Percentiles rank a stretch among this genome's conserved stretches.
Evolutionary conservation across 53 echinoderm and acorn worm species (phyloP).

Genomic region (Mesocentrotus franciscanus): DNA sequence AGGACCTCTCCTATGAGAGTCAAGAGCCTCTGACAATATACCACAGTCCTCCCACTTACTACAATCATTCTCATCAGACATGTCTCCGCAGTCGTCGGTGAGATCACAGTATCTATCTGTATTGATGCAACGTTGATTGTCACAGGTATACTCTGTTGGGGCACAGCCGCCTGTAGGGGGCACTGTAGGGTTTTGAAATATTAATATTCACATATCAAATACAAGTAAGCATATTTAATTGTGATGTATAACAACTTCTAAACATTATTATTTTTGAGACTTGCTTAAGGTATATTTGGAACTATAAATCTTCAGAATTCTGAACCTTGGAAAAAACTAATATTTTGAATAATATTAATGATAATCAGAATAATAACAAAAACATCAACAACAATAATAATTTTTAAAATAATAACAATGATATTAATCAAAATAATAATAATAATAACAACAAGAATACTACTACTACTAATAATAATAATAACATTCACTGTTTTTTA

Average conservation of each 20-base stretch:
- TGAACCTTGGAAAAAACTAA: not conserved
- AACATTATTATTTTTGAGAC: not conserved
- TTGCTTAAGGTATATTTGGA: not conserved
- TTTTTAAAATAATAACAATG: too few relatives aligned
- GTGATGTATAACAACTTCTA: not conserved
- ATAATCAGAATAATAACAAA: too few relatives aligned
- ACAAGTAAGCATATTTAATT: too few relatives aligned
- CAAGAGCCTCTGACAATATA: too few relatives aligned
- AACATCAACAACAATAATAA: not conserved
- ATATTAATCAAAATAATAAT: too few relatives aligned
- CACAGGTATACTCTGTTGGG: constrained; percentile 71
- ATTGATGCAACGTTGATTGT: constrained; percentile 77
- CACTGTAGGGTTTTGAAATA: not conserved
- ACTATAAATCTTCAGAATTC: not conserved
- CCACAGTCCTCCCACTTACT: constrained; percentile 51
- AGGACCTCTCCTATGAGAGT: too few relatives aligned
- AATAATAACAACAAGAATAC: too few relatives aligned
- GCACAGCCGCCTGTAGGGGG: constrained; percentile 44
- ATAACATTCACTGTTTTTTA: too few relatives aligned
- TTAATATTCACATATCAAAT: too few relatives aligned
- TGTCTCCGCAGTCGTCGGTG: constrained; percentile 91
- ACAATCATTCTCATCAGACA: constrained; percentile 83
- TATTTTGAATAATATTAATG: not conserved
- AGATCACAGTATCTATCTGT: constrained; percentile 79
- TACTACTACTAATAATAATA: too few relatives aligned